A percentile compares a stretch with the other conserved stretches of the same genome.
Evolutionary conservation across 2,888 invertebrate species (phyloP).

Genomic region (Hedya salicella): DNA sequence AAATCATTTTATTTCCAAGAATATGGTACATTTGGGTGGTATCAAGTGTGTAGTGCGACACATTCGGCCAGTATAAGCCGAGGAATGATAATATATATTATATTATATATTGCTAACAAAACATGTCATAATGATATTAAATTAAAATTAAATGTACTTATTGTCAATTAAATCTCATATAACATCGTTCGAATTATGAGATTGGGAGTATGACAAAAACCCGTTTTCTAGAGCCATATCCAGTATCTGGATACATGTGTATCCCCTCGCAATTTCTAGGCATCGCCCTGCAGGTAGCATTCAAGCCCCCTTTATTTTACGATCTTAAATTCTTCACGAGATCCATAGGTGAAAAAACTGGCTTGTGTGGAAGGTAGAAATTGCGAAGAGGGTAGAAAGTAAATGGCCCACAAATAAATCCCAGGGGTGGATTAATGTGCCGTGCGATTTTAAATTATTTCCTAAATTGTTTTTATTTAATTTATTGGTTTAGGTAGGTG

Average conservation of each 20-base stretch:
- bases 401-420: constrained; percentile 55
- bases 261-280: constrained; percentile 59
- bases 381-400: constrained; percentile 60
- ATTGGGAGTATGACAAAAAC: no score
- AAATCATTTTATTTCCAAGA: no score
- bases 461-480: constrained; percentile 44
- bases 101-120: no score
- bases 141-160: no score
- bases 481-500: constrained; percentile 24
- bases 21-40: no score
- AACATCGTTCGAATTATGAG: no score
- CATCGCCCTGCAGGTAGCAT: constrained; percentile 60
- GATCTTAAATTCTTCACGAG: constrained; percentile 82
- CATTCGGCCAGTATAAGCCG: no score
- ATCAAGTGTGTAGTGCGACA: no score
- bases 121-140: no score
- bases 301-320: constrained; percentile 76
- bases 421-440: constrained; percentile 66
- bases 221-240: constrained; percentile 42
- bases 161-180: no score
- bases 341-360: constrained; percentile 74
- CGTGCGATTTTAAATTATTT: constrained; percentile 48
- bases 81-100: no score
- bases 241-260: constrained; percentile 46
- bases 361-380: constrained; percentile 55